Base-by-base conservation (phyloP, 2,888 invertebrate species). In the Acanthosepion lycidas region DNA sequence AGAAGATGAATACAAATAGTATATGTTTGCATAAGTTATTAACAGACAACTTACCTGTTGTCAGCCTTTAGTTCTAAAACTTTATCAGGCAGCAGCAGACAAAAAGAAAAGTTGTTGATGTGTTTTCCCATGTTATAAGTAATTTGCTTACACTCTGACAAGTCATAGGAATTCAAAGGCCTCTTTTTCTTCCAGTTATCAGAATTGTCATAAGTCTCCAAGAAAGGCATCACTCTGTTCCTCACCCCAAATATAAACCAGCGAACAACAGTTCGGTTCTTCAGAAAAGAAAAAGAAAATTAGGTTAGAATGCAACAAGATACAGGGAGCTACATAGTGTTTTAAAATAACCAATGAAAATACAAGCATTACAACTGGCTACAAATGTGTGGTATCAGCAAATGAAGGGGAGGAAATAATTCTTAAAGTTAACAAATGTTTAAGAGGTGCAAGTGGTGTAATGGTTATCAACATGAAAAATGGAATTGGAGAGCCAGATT, bases 251-350 rank as follows among this genome's bases (percentile, higher is more conserved):
- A 91, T 53, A 91, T 55, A 91, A 78, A 93, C 93, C 93, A 93
- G 94, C 96, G 95, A 64, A 94, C 95, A 48, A 96, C 95, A 93
- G 96, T 96, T 91, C 96, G 95, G 95, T 96, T 96, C 97, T 97
- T 95, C 48, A 96, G 95, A 91, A 95, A 93, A 94, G 48, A 91
- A 91, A 59, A 92, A 12, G 94, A 92, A 92, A 92, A 51, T 28
- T 26, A 59, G 20, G 23, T 6, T 5, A 59, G 20, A 59, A 20
- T 4, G 20, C 15, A 20, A 55, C 5, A 55, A 20, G 18, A 55
- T 15, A 55, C 5, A 55, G 18, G 20, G 18, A 55, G 55, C 9
- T 53, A 53, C 15, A 55, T 15, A 55, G 4, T 18, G 20, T 15
- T 55, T 55, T 55, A 15, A 55, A 55, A 55, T 55, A 55, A 42